phyloP scores from a whole-genome alignment of 2,797 vertebrate species.

The Gobionotothen gibberifrons region DNA sequence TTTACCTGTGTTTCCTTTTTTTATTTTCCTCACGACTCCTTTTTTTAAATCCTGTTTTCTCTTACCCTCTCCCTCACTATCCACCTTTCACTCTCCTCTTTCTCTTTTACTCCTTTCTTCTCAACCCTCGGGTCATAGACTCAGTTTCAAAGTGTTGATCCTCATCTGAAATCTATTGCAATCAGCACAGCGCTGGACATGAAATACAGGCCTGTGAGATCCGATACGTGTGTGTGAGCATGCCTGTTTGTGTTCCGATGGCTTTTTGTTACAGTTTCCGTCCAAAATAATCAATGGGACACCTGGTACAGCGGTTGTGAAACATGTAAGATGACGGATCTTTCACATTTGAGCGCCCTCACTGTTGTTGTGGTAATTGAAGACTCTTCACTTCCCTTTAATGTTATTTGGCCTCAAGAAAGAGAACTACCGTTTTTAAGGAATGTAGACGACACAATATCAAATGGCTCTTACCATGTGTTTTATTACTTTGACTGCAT shows the following conservation, averaged over 20 bases:
- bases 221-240: slow-evolving; percentile 47
- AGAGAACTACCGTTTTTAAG: background rate
- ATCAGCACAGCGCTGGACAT: slow-evolving; percentile 78
- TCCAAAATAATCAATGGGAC: slow-evolving; percentile 69
- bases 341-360: slow-evolving; percentile 2
- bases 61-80: slow-evolving; percentile 45
- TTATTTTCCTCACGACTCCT: slow-evolving; percentile 53
- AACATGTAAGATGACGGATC: slow-evolving; percentile 38
- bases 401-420: background rate
- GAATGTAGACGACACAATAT: background rate
- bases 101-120: slow-evolving; percentile 47
- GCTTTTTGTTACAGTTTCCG: slow-evolving; percentile 64
- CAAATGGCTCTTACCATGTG: background rate
- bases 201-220: slow-evolving; percentile 63
- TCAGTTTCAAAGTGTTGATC: slow-evolving; percentile 89
- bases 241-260: slow-evolving; percentile 48
- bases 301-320: slow-evolving; percentile 44
- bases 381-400: background rate
- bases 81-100: slow-evolving; percentile 48
- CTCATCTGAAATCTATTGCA: slow-evolving; percentile 90
- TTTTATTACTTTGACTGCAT: background rate
- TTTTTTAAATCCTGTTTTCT: slow-evolving; percentile 19
- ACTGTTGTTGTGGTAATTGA: slow-evolving; percentile 13
- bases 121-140: slow-evolving; percentile 86
- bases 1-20: slow-evolving; percentile 65